These are phyloP conservation scores for Himalopsyche tibetana DNA, from an alignment of 2,888 invertebrate species.

Conservation along the genomic window DNA sequence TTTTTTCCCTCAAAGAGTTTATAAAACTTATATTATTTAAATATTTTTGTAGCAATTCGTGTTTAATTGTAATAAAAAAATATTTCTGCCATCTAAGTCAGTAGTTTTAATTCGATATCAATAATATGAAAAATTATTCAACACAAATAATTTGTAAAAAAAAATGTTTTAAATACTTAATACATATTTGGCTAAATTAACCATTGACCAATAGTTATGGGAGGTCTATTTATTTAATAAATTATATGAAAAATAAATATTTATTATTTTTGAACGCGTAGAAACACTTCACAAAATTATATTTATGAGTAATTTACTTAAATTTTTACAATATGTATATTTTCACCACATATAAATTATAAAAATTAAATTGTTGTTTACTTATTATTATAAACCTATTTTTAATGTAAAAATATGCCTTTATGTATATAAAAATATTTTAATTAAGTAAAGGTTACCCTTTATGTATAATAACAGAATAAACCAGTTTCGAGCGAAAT, in stretches of 20 bases:
- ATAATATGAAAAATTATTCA: conserved; percentile 13
- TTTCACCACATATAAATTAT: conserved; percentile 55
- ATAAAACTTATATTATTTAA: neutral
- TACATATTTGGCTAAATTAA: conserved; percentile 38
- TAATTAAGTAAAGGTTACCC: conserved; percentile 57
- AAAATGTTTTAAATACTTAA: conserved; percentile 2
- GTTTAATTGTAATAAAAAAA: neutral
- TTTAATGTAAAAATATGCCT: conserved; percentile 50
- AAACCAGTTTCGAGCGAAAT: conserved; percentile 23
- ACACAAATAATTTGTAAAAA: conserved; percentile 14
- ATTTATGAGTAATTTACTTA: conserved; percentile 49
- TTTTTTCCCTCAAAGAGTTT: neutral
- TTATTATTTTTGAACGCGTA: conserved; percentile 47
- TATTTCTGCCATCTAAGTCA: conserved; percentile 41
- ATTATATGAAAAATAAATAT: conserved; percentile 61
- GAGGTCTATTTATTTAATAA: conserved; percentile 62
- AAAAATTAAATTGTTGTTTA: conserved; percentile 60
- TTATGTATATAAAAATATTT: conserved; percentile 55
- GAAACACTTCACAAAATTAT: conserved; percentile 41
- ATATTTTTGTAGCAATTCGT: neutral
- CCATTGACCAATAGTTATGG: conserved; percentile 48
- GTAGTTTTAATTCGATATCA: conserved; percentile 35
- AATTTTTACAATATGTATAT: conserved; percentile 47
- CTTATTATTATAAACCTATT: conserved; percentile 10
- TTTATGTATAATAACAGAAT: conserved; percentile 5